Base-by-base conservation (phyloP, 2,888 invertebrate genomes). In the Eupithecia pulchellata region DNA sequence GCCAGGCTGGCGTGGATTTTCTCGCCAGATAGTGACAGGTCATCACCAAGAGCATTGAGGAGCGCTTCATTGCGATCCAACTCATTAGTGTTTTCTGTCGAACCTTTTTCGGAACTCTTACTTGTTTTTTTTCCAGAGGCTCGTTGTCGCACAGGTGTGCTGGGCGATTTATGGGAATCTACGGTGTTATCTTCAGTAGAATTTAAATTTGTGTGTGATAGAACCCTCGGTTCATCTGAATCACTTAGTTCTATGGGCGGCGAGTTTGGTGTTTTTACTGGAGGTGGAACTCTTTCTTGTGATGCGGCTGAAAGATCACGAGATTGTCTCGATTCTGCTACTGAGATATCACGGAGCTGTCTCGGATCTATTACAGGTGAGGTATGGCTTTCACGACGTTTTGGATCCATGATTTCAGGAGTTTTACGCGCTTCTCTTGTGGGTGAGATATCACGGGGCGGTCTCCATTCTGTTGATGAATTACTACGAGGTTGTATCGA, bases 21-120 rank as follows among this genome's bases (percentile, higher is more conserved):
- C 30, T 68, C 65, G n/a, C 71, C 73, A 30, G 25, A 60, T 13
- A 68, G 55, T 42, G 57, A 32, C 13, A 65, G 64, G 5, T 71
- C 71, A 57, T 68, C 71, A 34, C 68, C 68, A 25, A 71, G 71
- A 68, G 68, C 68, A 25, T 55, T 27, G 17, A 68, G 32, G 17
- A 71, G 47, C 1, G 63, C 64, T 64, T 58, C 66, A 3, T 52
- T 52, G 3, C 66, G 71, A 27, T 64, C 64, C 36, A 36, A 6
- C 30, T 27, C 9, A 17, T n/a, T 61, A 4, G 47, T 17, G 25
- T 52, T 71, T 36, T 64, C 64, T 34, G 65, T 25, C 13, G 25
- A 9, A 25, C 20, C 52, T 25, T 11, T 25, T 4, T 52, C 52
- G 4, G 52, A 52, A 52, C 25, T 25, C 20, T 52, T 52, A 52